Evolutionary conservation across 2,797 vertebrate species (phyloP), one percentile per base, ranked within the genome.

Genomic region (Anabas testudineus): DNA sequence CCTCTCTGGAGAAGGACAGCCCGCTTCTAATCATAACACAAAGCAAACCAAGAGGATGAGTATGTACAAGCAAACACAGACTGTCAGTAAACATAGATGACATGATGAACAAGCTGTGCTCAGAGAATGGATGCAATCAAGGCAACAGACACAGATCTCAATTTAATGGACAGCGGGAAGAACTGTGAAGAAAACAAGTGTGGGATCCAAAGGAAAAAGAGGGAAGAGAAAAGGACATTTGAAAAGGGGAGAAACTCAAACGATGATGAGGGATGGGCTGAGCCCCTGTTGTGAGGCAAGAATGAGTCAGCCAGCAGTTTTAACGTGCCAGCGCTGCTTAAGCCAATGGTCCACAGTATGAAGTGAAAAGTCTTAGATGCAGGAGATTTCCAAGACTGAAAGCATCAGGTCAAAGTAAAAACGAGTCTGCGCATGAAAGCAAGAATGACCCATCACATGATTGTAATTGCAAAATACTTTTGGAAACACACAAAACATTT

Each of bases 21-120:
- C 86, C 77, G 58, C n/a, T 84, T 88, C 86, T 89, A 90, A 92
- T 89, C 86, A 76, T 70, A 58, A 76, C 74, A 83, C 76, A 86
- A 83, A 85, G 84, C 60, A 76, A 88, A 86, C 74, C 43, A 46
- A 65, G 77, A 75, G 76, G 47, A 77, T 45, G 80, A 74, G 82
- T 60, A 55, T 61, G 77, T 74, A 84, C 85, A 78, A 84, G 77
- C 80, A 90, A 86, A 88, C 70, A 77, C 63, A 76, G 83, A 86
- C 71, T 82, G 79, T 70, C 74, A 52, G 80, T 58, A 80, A 85
- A 88, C 79, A 86, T 60, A 70, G 76, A 78, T 54, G 71, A 67
- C 71, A 73, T 26, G 65, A 56, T 43, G 64, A 73, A 75, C 66
- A 70, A 49, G 78, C 79, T 54, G 77, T 34, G 68, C 28, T 6